phyloP scores from a whole-genome alignment of 92 coral and sea anemone species.

The Virgularia gustaviana region DNA sequence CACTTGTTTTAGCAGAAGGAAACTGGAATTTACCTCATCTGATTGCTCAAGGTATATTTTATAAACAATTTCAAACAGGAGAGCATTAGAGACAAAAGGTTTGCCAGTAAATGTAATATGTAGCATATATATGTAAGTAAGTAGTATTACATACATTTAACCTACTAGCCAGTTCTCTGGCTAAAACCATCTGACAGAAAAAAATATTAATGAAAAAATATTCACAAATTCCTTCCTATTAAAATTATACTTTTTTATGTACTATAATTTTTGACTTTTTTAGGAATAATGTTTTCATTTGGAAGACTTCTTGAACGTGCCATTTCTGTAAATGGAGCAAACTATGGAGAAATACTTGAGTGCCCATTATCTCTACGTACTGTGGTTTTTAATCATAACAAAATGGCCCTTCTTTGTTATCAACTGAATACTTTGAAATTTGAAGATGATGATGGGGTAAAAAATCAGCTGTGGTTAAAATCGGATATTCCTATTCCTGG shows the following conservation, averaged over 20 bases:
- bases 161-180: too few species aligned
- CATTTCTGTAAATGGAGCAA: constrained; percentile 44
- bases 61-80: neutral
- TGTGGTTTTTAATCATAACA: constrained; percentile 62
- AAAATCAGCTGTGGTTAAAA: constrained; percentile 77
- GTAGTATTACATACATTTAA: too few species aligned
- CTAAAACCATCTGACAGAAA: too few species aligned
- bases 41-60: constrained; percentile 79
- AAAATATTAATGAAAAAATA: too few species aligned
- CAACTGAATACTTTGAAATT: constrained; percentile 89
- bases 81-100: neutral
- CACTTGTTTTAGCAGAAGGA: constrained; percentile 65
- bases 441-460: constrained; percentile 60
- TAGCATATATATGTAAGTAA: too few species aligned
- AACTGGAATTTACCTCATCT: constrained; percentile 72
- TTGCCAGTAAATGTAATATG: neutral
- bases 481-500: constrained; percentile 43
- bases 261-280: neutral
- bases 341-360: constrained; percentile 64
- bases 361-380: constrained; percentile 75
- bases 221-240: too few species aligned
- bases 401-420: constrained; percentile 66
- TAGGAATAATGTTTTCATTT: constrained; percentile 86
- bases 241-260: too few species aligned
- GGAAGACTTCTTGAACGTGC: constrained; percentile 87